phyloP scores from a whole-genome alignment of 2,888 invertebrate species.

The Microchrysa polita region DNA sequence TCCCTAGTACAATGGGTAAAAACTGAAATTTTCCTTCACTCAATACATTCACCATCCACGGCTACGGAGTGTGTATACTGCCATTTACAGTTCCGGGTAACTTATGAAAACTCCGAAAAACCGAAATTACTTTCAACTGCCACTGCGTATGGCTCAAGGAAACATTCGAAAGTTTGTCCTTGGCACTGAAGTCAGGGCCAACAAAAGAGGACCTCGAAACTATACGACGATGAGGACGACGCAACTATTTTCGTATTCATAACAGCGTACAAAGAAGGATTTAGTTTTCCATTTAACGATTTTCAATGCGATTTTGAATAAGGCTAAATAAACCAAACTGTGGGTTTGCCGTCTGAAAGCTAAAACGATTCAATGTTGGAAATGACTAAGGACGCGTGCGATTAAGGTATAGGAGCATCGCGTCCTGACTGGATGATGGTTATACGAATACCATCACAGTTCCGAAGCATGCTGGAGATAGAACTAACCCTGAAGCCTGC shows the following conservation, averaged over 20 bases:
- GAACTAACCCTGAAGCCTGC: constrained; percentile 3
- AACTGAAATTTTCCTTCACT: constrained; percentile 5
- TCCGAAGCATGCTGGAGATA: background rate
- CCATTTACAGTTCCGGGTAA: constrained; percentile 15
- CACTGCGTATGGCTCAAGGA: constrained; percentile 34
- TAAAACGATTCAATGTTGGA: no score
- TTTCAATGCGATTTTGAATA: constrained; percentile 47
- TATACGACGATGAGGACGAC: background rate
- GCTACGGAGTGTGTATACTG: no score
- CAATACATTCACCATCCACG: no score
- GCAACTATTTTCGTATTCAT: constrained; percentile 49
- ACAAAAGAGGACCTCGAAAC: no score
- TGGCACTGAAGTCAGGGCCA: constrained; percentile 4
- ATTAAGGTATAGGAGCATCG: background rate
- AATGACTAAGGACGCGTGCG: no score
- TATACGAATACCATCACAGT: no score
- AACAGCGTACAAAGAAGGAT: constrained; percentile 45
- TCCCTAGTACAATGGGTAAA: constrained; percentile 1
- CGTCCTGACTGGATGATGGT: no score
- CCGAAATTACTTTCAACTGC: constrained; percentile 40
- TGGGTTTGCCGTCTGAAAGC: background rate
- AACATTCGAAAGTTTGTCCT: constrained; percentile 41
- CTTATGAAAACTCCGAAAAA: constrained; percentile 5
- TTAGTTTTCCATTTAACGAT: constrained; percentile 49
- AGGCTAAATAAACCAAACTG: constrained; percentile 41